phyloP scores from a whole-genome alignment of 1,140 invertebrate species.

The Globodera ellingtonae region DNA sequence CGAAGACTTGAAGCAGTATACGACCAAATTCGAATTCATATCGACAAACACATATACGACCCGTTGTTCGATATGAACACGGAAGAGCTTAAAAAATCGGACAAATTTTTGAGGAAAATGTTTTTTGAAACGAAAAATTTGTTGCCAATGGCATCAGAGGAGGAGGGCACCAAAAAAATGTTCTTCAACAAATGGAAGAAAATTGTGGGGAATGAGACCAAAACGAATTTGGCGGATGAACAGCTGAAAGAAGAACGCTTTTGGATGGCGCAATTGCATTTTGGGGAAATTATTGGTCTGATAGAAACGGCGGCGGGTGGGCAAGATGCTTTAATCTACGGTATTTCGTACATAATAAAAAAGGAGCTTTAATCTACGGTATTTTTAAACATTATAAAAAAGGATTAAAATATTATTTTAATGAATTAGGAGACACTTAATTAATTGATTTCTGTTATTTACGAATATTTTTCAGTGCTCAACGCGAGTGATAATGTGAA shows the following conservation, averaged over 20 bases:
- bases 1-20: neutral
- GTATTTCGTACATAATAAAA: neutral
- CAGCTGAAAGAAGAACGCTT: neutral
- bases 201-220: neutral
- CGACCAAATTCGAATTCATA: neutral
- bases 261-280: neutral
- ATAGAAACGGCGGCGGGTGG: neutral
- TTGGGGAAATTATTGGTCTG: neutral
- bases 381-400: neutral
- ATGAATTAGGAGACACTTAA: neutral
- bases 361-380: neutral
- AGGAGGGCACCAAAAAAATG: neutral
- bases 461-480: neutral
- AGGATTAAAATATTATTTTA: too few species aligned
- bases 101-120: neutral
- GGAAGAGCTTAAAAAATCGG: neutral
- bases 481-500: neutral
- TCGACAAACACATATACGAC: conserved; percentile 4
- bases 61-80: neutral
- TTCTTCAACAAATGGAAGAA: neutral
- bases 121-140: conserved; percentile 4
- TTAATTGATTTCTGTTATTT: too few species aligned
- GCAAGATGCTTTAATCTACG: neutral
- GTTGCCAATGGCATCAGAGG: neutral
- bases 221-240: neutral